Conservation (phyloP, 2,797 vertebrate species). For the Pampus argenteus region DNA sequence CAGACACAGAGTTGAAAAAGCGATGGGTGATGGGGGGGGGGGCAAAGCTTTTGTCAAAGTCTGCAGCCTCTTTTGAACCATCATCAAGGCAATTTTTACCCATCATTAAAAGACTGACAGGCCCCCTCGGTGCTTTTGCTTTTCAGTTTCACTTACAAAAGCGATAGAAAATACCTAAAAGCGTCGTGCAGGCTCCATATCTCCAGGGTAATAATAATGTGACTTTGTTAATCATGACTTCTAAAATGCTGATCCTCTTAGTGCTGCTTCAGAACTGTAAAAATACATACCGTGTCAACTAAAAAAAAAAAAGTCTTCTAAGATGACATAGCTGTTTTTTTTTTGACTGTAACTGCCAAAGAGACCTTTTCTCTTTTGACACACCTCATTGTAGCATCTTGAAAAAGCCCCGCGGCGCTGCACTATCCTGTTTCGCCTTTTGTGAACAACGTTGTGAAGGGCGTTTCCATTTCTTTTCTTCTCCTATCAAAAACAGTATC, state of each 20-base stretch:
- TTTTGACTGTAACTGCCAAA: conserved; percentile 58
- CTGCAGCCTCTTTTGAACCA: conserved; percentile 63
- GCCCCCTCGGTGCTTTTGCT: conserved; percentile 53
- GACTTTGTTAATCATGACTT: conserved; percentile 45
- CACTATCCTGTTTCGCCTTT: conserved; percentile 81
- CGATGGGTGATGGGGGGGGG: conserved; percentile 61
- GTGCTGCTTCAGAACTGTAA: conserved; percentile 31
- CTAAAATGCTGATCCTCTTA: conserved; percentile 24
- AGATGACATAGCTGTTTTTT: conserved; percentile 55
- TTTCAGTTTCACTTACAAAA: conserved; percentile 64
- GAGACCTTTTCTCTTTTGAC: conserved; percentile 72
- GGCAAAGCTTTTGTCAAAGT: conserved; percentile 71
- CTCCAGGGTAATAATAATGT: conserved; percentile 49
- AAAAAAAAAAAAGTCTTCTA: conserved; percentile 40
- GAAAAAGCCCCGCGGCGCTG: conserved; percentile 66
- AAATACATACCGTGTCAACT: conserved; percentile 40
- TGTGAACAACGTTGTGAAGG: conserved; percentile 81
- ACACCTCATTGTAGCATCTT: conserved; percentile 73
- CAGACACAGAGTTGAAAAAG: conserved; percentile 67
- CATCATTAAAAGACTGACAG: conserved; percentile 51
- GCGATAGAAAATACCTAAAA: conserved; percentile 41
- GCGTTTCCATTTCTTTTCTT: conserved; percentile 84
- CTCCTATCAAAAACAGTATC: conserved; percentile 81
- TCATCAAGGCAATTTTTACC: conserved; percentile 66
- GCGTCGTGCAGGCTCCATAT: conserved; percentile 43